These are phyloP conservation scores for Andrena fulva DNA, from an alignment of 2,888 invertebrate species.

Conservation along the genomic window DNA sequence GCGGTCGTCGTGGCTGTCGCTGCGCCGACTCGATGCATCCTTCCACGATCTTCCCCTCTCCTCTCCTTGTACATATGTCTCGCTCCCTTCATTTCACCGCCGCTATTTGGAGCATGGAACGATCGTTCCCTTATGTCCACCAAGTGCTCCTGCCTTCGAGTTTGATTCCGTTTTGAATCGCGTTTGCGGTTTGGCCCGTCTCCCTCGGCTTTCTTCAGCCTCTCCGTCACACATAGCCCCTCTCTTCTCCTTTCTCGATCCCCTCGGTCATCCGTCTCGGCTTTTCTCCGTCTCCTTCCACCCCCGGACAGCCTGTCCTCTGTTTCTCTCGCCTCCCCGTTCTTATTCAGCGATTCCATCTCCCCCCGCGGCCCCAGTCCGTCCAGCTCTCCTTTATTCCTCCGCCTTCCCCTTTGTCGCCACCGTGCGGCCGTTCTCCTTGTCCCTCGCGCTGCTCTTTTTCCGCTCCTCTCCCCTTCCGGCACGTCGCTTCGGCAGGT, in stretches of 20 bases:
- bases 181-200: slow-evolving; percentile 33
- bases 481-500: slow-evolving; percentile 73
- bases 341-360: slow-evolving; percentile 50
- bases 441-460: slow-evolving; percentile 36
- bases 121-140: not conserved
- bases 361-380: slow-evolving; percentile 7
- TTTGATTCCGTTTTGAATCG: slow-evolving; percentile 53
- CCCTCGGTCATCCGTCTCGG: not conserved
- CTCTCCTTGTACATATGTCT: slow-evolving; percentile 7
- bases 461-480: slow-evolving; percentile 46
- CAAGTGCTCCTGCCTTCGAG: slow-evolving; percentile 47
- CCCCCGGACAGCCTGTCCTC: not conserved
- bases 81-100: not conserved
- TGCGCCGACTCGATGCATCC: slow-evolving; percentile 34
- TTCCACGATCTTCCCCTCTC: slow-evolving; percentile 19
- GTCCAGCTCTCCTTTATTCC: slow-evolving; percentile 42
- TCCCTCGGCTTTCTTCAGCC: slow-evolving; percentile 27
- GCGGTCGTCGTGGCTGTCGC: slow-evolving; percentile 79
- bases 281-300: slow-evolving; percentile 16
- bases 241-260: slow-evolving; percentile 36
- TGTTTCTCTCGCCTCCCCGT: slow-evolving; percentile 19
- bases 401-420: slow-evolving; percentile 32
- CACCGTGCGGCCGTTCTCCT: slow-evolving; percentile 36
- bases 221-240: slow-evolving; percentile 21
- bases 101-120: not conserved